phyloP scores from a whole-genome alignment of 1,140 invertebrate species.

The Calycopis cecrops region DNA sequence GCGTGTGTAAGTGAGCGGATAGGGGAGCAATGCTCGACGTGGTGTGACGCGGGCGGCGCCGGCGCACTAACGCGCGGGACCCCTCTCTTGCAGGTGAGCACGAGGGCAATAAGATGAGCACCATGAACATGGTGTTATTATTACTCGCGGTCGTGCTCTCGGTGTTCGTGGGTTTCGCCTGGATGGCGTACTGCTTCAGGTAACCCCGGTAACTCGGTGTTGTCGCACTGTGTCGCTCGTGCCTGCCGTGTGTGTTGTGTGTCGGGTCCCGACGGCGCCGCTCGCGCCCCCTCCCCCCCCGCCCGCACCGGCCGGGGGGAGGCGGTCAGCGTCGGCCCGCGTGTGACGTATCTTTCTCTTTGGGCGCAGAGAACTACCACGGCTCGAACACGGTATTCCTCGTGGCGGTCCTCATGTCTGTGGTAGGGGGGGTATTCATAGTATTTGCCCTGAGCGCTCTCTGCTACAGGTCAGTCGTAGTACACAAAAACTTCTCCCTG shows the following conservation, averaged over 20 bases:
- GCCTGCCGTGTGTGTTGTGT: slow-evolving; percentile 53
- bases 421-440: slow-evolving; percentile 98
- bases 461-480: slow-evolving; percentile 99
- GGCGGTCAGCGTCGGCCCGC: slow-evolving; percentile 35
- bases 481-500: slow-evolving; percentile 97
- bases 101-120: slow-evolving; percentile 88
- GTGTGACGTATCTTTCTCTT: slow-evolving; percentile 61
- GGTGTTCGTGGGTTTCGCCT: slow-evolving; percentile 95
- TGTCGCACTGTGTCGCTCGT: slow-evolving; percentile 59
- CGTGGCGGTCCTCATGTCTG: slow-evolving; percentile 97
- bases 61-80: slow-evolving; percentile 65
- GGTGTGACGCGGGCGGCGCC: slow-evolving; percentile 49
- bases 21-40: slow-evolving; percentile 53
- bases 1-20: slow-evolving; percentile 9
- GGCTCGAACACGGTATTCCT: slow-evolving; percentile 96
- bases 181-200: slow-evolving; percentile 97
- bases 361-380: slow-evolving; percentile 90
- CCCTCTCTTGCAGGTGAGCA: slow-evolving; percentile 80
- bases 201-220: slow-evolving; percentile 76
- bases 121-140: slow-evolving; percentile 92
- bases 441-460: slow-evolving; percentile 98
- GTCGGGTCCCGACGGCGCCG: slow-evolving; percentile 44
- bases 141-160: slow-evolving; percentile 92
- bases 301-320: slow-evolving; percentile 38
- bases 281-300: slow-evolving; percentile 38